Percentiles rank a stretch among this genome's conserved stretches.
Conservation (phyloP, 2,113 vertebrate genomes). For the Gobiocypris rarus region DNA sequence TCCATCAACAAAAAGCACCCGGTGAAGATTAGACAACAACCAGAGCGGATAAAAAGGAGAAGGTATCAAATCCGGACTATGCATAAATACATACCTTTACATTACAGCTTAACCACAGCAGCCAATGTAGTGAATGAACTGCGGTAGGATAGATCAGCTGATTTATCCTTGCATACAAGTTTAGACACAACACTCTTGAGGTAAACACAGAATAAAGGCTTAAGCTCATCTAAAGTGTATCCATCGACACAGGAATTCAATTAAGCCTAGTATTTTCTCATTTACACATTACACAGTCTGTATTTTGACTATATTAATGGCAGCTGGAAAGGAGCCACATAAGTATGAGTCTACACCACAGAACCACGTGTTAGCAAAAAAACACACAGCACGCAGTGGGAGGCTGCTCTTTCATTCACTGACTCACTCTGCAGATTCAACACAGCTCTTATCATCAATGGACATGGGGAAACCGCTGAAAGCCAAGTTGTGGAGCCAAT, state of each 20-base stretch:
- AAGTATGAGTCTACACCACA: slow-evolving; percentile 21
- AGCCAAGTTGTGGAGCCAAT: slow-evolving; percentile 9
- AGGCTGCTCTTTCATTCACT: slow-evolving; percentile 15
- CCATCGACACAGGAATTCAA: slow-evolving; percentile 15
- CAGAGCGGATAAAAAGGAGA: not conserved
- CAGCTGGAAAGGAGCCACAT: slow-evolving; percentile 43
- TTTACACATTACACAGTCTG: not conserved
- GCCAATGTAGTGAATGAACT: slow-evolving; percentile 26
- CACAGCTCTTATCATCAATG: slow-evolving; percentile 37
- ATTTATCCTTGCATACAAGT: slow-evolving; percentile 34
- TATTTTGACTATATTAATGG: slow-evolving; percentile 36
- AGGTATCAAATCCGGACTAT: slow-evolving; percentile 6
- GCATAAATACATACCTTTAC: slow-evolving; percentile 15
- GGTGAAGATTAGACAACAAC: slow-evolving; percentile 29
- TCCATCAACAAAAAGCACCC: slow-evolving; percentile 18
- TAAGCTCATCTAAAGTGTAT: slow-evolving; percentile 5
- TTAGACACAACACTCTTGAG: not conserved
- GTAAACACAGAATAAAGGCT: slow-evolving; percentile 9
- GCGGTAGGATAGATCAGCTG: not conserved
- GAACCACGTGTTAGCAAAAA: slow-evolving; percentile 26
- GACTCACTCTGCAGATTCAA: slow-evolving; percentile 39
- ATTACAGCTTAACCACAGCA: slow-evolving; percentile 35
- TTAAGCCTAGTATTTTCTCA: slow-evolving; percentile 6
- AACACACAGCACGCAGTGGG: slow-evolving; percentile 4
- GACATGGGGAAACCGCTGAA: not conserved